Evolutionary conservation across 2,888 invertebrate species (phyloP).

Genomic region (Sturmia bella): DNA sequence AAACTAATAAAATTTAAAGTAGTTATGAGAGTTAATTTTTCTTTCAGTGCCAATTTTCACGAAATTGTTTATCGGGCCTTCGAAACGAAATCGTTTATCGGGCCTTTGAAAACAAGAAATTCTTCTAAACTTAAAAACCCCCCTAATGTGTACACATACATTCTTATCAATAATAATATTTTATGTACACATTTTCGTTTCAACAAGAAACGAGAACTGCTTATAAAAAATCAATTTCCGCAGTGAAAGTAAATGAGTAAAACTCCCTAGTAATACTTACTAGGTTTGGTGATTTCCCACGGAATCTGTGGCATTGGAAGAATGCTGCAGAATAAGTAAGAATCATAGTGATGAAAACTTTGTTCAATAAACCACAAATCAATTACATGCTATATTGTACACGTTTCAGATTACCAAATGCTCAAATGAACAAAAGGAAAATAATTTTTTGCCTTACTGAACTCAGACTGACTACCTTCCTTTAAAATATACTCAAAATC

Average conservation of each 20-base stretch:
- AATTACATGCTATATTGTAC: constrained; percentile 61
- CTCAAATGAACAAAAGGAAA: background rate
- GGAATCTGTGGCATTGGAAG: constrained; percentile 5
- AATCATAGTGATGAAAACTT: background rate
- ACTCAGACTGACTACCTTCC: too few relatives aligned
- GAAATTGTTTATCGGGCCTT: too few relatives aligned
- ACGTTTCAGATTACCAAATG: background rate
- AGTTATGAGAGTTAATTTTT: too few relatives aligned
- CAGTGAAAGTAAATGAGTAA: constrained; percentile 50
- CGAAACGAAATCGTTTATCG: too few relatives aligned
- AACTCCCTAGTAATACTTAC: constrained; percentile 24
- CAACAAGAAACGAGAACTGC: background rate
- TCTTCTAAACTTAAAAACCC: too few relatives aligned
- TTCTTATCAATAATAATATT: constrained; percentile 38
- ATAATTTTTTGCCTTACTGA: too few relatives aligned
- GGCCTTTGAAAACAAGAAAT: too few relatives aligned
- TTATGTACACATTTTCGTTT: constrained; percentile 21
- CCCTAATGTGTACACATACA: too few relatives aligned
- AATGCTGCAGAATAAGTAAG: background rate
- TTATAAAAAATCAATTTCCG: constrained; percentile 14
- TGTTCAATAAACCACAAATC: constrained; percentile 34
- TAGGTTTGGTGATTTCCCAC: background rate
- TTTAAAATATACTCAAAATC: too few relatives aligned
- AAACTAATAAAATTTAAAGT: too few relatives aligned
- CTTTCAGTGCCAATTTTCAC: too few relatives aligned